These are phyloP conservation scores for Cryptotis parvus DNA, from an alignment of 2,113 vertebrate genomes.

Conservation along the genomic window DNA sequence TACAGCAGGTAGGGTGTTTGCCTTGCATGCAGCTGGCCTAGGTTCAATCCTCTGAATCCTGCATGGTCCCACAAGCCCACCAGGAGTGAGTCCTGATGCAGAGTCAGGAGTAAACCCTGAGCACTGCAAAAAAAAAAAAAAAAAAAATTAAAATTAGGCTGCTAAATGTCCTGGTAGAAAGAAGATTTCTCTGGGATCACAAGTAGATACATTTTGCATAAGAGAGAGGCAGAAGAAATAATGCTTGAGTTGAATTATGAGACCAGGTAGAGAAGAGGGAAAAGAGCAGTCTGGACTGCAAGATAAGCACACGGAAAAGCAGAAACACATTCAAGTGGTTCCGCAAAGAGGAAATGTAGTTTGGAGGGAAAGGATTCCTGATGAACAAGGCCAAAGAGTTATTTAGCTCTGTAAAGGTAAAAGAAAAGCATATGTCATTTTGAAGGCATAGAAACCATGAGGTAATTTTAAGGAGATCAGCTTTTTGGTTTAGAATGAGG, in stretches of 20 bases:
- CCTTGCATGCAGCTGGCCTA: no score
- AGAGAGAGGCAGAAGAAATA: not conserved
- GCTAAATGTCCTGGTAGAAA: not conserved
- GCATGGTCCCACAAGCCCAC: no score
- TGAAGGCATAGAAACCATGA: slow-evolving; percentile 8
- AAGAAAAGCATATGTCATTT: not conserved
- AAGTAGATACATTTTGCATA: slow-evolving; percentile 1
- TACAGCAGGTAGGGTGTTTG: no score
- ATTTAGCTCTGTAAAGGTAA: not conserved
- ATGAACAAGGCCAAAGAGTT: not conserved
- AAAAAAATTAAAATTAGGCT: not conserved
- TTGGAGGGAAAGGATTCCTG: not conserved
- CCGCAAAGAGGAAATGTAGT: not conserved
- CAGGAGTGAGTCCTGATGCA: no score
- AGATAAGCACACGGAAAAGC: not conserved
- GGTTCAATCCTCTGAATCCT: no score
- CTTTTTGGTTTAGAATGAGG: slow-evolving; percentile 42
- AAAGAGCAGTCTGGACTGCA: not conserved
- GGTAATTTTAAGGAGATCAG: not conserved
- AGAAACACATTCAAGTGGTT: not conserved
- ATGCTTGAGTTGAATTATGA: not conserved
- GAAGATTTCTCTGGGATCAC: not conserved
- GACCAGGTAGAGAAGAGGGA: not conserved
- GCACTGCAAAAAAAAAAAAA: no score
- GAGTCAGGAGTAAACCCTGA: no score